Conservation (phyloP, 1,140 invertebrate species). For the Brachionus angularis region DNA sequence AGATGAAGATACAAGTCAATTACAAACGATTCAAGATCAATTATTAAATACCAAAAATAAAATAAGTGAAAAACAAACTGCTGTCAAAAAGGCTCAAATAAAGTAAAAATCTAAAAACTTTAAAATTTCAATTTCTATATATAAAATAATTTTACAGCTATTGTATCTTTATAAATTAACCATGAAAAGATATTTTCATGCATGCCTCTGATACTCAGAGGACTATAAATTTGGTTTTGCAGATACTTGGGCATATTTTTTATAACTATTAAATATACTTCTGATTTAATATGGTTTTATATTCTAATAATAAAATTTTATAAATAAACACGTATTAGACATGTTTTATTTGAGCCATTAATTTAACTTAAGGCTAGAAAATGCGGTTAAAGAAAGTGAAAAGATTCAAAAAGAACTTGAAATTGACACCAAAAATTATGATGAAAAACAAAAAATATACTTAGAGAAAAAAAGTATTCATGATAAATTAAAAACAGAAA, state of each 20-base stretch:
- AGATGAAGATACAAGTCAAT: constrained; percentile 17
- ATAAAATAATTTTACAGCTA: not conserved
- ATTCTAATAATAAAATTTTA: too few species aligned
- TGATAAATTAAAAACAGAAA: constrained; percentile 21
- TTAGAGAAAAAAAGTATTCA: not conserved
- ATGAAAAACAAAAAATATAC: not conserved
- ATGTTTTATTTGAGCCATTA: too few species aligned
- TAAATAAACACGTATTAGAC: too few species aligned
- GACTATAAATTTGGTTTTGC: too few species aligned
- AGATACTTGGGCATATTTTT: too few species aligned
- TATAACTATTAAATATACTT: too few species aligned
- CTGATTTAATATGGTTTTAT: too few species aligned
- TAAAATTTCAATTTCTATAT: not conserved
- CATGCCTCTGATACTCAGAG: too few species aligned
- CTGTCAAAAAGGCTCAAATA: constrained; percentile 35
- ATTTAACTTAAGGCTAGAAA: constrained; percentile 30
- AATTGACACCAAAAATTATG: constrained; percentile 29
- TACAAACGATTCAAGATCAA: constrained; percentile 42
- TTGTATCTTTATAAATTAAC: too few species aligned
- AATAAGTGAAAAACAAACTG: constrained; percentile 38
- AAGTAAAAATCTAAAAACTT: not conserved
- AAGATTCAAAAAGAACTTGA: constrained; percentile 17
- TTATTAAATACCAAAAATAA: constrained; percentile 38
- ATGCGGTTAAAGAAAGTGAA: constrained; percentile 34
- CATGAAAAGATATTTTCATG: too few species aligned